Conservation (phyloP, 2,888 invertebrate genomes). For the Eupithecia subumbrata region DNA sequence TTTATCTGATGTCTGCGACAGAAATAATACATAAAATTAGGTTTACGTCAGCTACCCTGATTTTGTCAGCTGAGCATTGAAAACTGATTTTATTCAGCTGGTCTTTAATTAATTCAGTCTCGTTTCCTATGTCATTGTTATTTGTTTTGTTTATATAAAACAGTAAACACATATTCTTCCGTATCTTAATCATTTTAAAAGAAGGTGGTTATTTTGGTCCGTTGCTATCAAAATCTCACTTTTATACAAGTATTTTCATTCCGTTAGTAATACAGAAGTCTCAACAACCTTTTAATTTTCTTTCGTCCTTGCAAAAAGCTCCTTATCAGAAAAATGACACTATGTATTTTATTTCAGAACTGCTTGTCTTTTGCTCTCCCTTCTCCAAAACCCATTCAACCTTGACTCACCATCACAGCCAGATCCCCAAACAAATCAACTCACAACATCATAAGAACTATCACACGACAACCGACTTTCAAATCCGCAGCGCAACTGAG, state of each 20-base stretch:
- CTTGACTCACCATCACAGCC: constrained; percentile 23
- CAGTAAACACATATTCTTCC: not conserved
- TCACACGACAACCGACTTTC: constrained; percentile 46
- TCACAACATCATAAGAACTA: constrained; percentile 36
- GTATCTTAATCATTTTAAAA: not conserved
- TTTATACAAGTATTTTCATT: not conserved
- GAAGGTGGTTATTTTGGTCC: too few relatives aligned
- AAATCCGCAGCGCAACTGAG: constrained; percentile 65
- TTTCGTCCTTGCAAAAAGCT: not conserved
- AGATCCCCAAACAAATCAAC: constrained; percentile 27
- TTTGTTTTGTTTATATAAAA: not conserved
- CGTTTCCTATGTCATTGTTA: not conserved
- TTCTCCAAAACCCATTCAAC: not conserved
- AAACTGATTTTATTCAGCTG: not conserved
- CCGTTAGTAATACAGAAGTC: not conserved
- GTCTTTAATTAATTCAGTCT: not conserved
- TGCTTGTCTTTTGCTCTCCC: not conserved
- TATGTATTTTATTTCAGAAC: not conserved
- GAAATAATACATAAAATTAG: constrained; percentile 42
- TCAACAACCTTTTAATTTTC: not conserved
- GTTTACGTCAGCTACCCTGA: constrained; percentile 32
- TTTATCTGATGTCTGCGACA: constrained; percentile 36
- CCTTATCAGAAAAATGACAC: not conserved
- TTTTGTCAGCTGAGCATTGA: constrained; percentile 28
- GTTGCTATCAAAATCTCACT: not conserved